Conservation (phyloP, 2,113 vertebrate species). For the Gnathonemus longibarbis region DNA sequence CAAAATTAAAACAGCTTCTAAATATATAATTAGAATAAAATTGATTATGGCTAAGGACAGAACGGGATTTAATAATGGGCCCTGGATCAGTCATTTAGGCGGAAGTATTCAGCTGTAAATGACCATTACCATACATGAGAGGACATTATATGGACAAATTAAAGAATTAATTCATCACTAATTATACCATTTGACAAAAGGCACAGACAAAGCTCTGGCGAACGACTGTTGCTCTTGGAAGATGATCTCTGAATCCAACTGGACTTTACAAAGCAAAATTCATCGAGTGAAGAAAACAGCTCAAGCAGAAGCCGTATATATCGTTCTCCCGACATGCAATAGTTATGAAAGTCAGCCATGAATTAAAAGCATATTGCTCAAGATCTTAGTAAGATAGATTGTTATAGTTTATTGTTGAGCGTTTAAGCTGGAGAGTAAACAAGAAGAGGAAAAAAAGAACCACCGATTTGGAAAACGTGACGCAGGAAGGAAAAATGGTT, state of each 20-base stretch:
- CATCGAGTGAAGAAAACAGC: too few species aligned
- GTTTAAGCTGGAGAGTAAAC: not conserved
- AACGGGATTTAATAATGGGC: not conserved
- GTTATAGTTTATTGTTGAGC: not conserved
- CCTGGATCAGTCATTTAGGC: not conserved
- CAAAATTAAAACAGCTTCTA: not conserved
- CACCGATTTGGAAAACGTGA: not conserved
- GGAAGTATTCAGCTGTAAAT: not conserved
- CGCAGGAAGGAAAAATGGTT: not conserved
- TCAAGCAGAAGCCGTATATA: not conserved
- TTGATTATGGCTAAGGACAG: not conserved
- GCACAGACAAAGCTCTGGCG: not conserved
- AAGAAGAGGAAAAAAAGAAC: not conserved
- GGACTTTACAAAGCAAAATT: not conserved
- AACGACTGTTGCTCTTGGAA: not conserved
- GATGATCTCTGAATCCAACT: not conserved
- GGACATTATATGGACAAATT: not conserved
- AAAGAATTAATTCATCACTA: not conserved
- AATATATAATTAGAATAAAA: not conserved
- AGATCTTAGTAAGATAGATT: not conserved
- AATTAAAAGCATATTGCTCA: not conserved
- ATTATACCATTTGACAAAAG: not conserved
- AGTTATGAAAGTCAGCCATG: not conserved
- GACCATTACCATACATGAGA: not conserved
- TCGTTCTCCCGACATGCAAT: not conserved